These are phyloP conservation scores for Cephus runcator DNA, from an alignment of 2,888 invertebrate species.

Conservation along the genomic window DNA sequence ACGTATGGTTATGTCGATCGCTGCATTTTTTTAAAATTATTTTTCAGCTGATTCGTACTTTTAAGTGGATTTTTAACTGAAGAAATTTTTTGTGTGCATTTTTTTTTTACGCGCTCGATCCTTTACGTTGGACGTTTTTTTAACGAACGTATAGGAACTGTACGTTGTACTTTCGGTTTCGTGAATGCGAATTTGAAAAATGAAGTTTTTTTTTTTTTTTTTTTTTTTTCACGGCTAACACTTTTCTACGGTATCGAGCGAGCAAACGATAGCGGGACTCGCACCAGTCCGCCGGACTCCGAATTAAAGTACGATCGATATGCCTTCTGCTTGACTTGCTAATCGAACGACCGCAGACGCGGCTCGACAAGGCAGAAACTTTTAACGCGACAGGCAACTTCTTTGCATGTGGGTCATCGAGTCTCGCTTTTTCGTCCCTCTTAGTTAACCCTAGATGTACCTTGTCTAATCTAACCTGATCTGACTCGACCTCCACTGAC, in stretches of 20 bases:
- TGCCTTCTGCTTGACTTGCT: slow-evolving; percentile 10
- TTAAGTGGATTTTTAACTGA: background rate
- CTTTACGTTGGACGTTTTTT: background rate
- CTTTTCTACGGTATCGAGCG: background rate
- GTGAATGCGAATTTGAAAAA: background rate
- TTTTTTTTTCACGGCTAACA: background rate
- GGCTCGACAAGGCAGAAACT: background rate
- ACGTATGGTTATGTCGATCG: background rate
- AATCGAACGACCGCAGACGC: slow-evolving; percentile 2
- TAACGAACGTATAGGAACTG: background rate
- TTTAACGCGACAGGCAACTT: background rate
- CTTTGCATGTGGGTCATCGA: slow-evolving; percentile 10
- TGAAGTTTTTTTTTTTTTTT: background rate
- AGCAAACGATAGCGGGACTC: background rate
- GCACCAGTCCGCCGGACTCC: background rate
- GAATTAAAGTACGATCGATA: slow-evolving; percentile 33
- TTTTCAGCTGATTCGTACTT: background rate
- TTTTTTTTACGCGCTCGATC: background rate
- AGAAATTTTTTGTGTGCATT: no score
- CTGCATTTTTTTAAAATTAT: background rate
- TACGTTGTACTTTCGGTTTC: background rate
- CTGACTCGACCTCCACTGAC: background rate
- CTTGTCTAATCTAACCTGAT: background rate
- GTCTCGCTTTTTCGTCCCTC: background rate
- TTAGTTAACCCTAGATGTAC: background rate